Evolutionary conservation across 2,797 vertebrate species (phyloP), one percentile per base, ranked within the genome.

Genomic region (Eleutherodactylus coqui): DNA sequence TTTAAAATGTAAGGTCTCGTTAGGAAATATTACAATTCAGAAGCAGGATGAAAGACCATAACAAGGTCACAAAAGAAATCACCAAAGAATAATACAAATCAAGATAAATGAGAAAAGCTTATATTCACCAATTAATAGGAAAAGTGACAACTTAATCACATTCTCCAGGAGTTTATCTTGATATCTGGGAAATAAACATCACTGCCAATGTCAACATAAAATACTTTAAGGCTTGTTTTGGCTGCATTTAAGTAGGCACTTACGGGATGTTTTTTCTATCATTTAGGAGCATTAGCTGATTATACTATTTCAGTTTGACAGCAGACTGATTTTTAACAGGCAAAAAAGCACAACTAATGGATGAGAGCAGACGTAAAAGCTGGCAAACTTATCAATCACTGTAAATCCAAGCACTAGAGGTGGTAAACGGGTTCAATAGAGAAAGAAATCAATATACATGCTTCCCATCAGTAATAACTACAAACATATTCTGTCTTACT

Each of bases 291-390:
- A 85, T 91, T 92, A 92, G 88, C 87, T 90, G 91, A 91, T 90
- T 86, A 32, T 84, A 83, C 88, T 89, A 76, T 91, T 93, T 92
- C 86, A 88, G 13, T 83, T 83, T 94, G 94, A 93, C 93, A 94
- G 91, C 89, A 92, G 41, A 89, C 90, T 90, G 91, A 91, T 90
- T 94, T 92, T 94, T 90, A 93, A 87, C 90, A 91, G 90, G 83
- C 72, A 89, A 91, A 91, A 91, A 70, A 45, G 82, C 90, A 91
- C 86, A 92, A 90, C 89, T 94, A 94, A 95, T 94, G 94, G 92
- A 92, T 87, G 84, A 88, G 90, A 92, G 90, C 90, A 87, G 92
- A 89, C 89, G 92, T 93, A 92, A 92, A 93, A 94, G 91, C 91
- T 89, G 86, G 79, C 36, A 85, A 92, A 91, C 87, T 91, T 94